Evolutionary conservation across 2,888 invertebrate species (phyloP), one percentile per base, ranked within the genome.

Genomic region (Acleris holmiana): DNA sequence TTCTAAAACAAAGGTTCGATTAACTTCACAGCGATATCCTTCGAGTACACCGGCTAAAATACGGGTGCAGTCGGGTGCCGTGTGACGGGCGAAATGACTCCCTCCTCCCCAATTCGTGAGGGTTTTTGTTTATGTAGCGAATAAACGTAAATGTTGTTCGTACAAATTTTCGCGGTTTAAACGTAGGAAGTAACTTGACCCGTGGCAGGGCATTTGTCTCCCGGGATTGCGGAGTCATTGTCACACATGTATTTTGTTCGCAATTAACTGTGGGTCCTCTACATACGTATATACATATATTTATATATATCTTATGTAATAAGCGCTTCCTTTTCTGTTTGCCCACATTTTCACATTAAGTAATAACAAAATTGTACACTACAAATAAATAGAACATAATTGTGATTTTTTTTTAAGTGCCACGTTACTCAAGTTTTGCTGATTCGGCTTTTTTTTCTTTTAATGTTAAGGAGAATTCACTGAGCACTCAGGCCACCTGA

Each of bases 1-100:
- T 25, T 8, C 2, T 29, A 29, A 0, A 29, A 29, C 2, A 29
- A 29, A 29, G 29, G 49, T 56, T 58, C 49, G 56, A 41, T 48
- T 40, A 29, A 29, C 8, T 35, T 23, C 48, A 58, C 50, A 69
- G 68, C 73, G 74, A 76, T 78, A 74, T 75, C 67, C 75, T 77
- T 76, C 71, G 67, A 68, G 70, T 74, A 74, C 69, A 76, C 75
- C 70, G 72, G 74, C 75, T 75, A 73, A 75, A 49, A 51, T 80
- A 78, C 79, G 77, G 72, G 65, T 66, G 53, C 68, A 73, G 69
- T 81, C 79, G 80, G 74, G 71, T 72, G 64, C 68, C 56, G 71
- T 70, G 75, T 73, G 76, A 71, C 74, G 77, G 74, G 75, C 76
- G 71, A 76, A 82, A 83, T 80, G 78, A 80, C 77, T 80, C 81